Percentiles rank a stretch among this genome's conserved stretches.
These are phyloP conservation scores for Tanypteryx hageni DNA, from an alignment of 2,888 invertebrate genomes.

Conservation along the genomic window DNA sequence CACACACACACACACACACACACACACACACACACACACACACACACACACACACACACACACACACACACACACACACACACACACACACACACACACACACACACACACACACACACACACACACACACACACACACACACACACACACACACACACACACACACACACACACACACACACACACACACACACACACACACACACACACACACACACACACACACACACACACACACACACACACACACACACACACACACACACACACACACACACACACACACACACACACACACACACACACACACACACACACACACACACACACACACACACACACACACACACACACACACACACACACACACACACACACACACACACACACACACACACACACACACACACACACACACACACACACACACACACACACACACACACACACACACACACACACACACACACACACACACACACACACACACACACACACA, in stretches of 20 bases:
- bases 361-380: conserved; percentile 1
- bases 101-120: conserved; percentile 1
- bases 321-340: conserved; percentile 1
- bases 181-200: conserved; percentile 1
- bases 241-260: conserved; percentile 1
- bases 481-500: conserved; percentile 1
- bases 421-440: conserved; percentile 1
- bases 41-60: conserved; percentile 1
- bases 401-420: conserved; percentile 1
- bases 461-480: conserved; percentile 1
- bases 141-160: conserved; percentile 1
- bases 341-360: conserved; percentile 1
- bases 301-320: conserved; percentile 1
- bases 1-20: conserved; percentile 1
- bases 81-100: conserved; percentile 1
- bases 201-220: conserved; percentile 1
- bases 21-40: conserved; percentile 1
- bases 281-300: conserved; percentile 1
- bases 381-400: conserved; percentile 1
- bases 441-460: conserved; percentile 1
- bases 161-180: conserved; percentile 1
- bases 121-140: conserved; percentile 1
- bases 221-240: conserved; percentile 1
- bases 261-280: conserved; percentile 1
- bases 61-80: conserved; percentile 1